Base-by-base conservation (phyloP, 1,140 invertebrate species). In the Procambarus virginalis region DNA sequence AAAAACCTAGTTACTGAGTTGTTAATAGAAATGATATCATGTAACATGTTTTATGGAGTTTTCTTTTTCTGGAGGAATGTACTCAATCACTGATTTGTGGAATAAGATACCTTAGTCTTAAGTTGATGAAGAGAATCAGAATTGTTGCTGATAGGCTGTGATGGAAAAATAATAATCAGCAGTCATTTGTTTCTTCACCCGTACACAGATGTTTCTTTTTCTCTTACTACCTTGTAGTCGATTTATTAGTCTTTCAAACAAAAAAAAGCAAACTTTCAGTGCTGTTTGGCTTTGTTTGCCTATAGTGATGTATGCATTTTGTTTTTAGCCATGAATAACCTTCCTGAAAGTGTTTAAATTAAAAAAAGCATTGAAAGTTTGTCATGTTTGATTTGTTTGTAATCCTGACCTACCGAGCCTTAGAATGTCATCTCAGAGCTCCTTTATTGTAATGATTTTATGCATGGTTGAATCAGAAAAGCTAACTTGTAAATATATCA, bases 331-430 rank as follows among this genome's bases (percentile, higher is more conserved):
- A 64, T 5, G 4, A 20, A 64, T 64, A 20, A 4, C 60, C 20
- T 68, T 20, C 55, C 12, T 45, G 55, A 2, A 45, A n/a, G 22
- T 8, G 5, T 8, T 14, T 48, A 49, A 48, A 14, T 75, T 20
- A 46, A 82, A 34, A 34, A 34, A 34, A 89, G 88, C 88, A 89
- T 77, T 89, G 77, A 81, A 88, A 82, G 78, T 81, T 80, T 68
- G 78, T 82, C 78, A 70, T 81, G 60, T 88, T 84, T 75, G 68
- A 84, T 48, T 20, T 60, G 60, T 55, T 77, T 89, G 80, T 78
- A 49, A 89, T 70, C 88, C 82, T 77, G 75, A 84, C 82, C 82
- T 77, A 83, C 58, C 87, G 88, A 89, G 88, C 58, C 75, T 89
- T 89, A 84, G 75, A 76, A 78, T 84, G 60, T 64, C 55, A 86